Conservation (phyloP, 1,140 invertebrate species). For the Dufourea novaeangliae region DNA sequence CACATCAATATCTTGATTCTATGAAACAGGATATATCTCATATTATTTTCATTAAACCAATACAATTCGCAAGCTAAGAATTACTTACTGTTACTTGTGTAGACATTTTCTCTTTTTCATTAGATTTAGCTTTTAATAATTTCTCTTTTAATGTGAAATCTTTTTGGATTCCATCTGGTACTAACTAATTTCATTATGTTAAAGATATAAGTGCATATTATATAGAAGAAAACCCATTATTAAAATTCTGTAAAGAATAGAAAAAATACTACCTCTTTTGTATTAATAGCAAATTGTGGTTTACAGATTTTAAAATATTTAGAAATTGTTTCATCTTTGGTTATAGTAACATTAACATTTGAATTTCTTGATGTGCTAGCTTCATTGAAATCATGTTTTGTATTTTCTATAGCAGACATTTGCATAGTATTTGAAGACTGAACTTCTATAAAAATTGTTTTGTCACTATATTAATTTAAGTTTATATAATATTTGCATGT, state of each 20-base stretch:
- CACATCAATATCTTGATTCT: neutral
- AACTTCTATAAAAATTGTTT: neutral
- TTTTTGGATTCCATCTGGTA: neutral
- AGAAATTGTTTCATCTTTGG: slow-evolving; percentile 11
- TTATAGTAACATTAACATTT: neutral
- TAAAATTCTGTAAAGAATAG: no score
- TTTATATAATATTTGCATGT: neutral
- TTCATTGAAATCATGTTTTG: neutral
- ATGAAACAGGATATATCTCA: slow-evolving; percentile 3
- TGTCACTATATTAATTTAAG: neutral
- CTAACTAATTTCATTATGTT: neutral
- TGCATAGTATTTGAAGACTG: neutral
- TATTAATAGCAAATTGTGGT: neutral
- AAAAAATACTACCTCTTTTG: no score
- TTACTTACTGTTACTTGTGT: neutral
- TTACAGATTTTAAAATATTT: slow-evolving; percentile 21
- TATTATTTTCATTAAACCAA: neutral
- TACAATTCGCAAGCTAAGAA: neutral
- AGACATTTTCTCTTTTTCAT: neutral
- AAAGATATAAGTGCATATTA: neutral
- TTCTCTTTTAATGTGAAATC: slow-evolving; percentile 33
- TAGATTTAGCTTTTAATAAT: slow-evolving; percentile 16
- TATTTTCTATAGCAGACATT: neutral
- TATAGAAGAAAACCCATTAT: neutral
- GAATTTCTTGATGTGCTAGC: neutral